phyloP scores from a whole-genome alignment of 2,888 invertebrate genomes.

The Cataglyphis cursor region DNA sequence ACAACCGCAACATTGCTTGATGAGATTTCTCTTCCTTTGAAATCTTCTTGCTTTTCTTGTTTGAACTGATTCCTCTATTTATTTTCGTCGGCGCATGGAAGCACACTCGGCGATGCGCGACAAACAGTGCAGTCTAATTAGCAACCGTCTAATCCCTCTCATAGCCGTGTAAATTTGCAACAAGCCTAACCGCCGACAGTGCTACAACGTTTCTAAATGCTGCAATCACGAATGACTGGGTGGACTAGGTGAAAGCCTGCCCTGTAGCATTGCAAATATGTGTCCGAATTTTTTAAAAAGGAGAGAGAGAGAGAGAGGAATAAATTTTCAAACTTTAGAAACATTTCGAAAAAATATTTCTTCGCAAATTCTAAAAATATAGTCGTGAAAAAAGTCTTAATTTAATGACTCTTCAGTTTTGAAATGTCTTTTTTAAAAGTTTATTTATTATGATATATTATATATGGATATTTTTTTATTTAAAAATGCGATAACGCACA shows the following conservation, averaged over 20 bases:
- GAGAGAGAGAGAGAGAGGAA: not conserved
- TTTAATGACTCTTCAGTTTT: not conserved
- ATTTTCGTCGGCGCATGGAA: slow-evolving; percentile 74
- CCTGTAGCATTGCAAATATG: not conserved
- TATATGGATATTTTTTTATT: not conserved
- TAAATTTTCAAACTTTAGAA: not conserved
- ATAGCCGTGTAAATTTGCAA: slow-evolving; percentile 77
- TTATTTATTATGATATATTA: not conserved
- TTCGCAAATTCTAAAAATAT: not conserved
- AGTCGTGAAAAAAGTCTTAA: not conserved
- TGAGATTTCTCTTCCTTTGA: slow-evolving; percentile 14
- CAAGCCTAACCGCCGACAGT: slow-evolving; percentile 78
- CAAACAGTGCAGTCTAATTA: slow-evolving; percentile 82
- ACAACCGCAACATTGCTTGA: not conserved
- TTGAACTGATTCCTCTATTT: slow-evolving; percentile 70
- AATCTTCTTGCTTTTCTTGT: slow-evolving; percentile 27
- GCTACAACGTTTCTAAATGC: slow-evolving; percentile 62
- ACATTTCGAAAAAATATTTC: not conserved
- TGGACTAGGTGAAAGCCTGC: slow-evolving; percentile 2
- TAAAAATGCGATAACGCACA: not conserved
- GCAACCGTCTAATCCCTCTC: slow-evolving; percentile 78
- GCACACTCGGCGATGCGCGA: slow-evolving; percentile 79
- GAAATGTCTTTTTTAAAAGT: not conserved
- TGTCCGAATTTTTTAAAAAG: not conserved
- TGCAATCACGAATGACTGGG: slow-evolving; percentile 32